phyloP scores from a whole-genome alignment of 2,797 vertebrate species.

The Anomalospiza imberbis region DNA sequence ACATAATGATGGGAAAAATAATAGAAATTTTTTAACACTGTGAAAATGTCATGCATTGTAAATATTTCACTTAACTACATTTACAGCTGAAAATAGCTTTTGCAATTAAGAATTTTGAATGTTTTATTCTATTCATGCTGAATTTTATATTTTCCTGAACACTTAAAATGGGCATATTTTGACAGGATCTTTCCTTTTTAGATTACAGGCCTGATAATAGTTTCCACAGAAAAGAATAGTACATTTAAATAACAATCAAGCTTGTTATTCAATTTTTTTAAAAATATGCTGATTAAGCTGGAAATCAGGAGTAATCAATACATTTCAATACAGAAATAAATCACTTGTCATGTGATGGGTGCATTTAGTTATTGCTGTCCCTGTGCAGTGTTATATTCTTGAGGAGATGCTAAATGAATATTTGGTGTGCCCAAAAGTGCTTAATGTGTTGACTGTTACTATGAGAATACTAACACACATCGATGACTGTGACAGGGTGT shows the following conservation, averaged over 20 bases:
- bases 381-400: neutral
- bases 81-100: neutral
- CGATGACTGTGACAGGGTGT: neutral
- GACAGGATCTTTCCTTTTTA: neutral
- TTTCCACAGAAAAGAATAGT: neutral
- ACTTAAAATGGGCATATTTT: neutral
- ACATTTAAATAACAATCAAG: neutral
- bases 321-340: neutral
- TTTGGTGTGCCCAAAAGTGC: neutral
- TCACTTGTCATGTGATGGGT: neutral
- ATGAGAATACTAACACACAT: neutral
- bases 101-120: neutral
- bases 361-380: neutral
- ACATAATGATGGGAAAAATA: neutral
- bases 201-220: neutral
- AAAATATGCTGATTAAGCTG: neutral
- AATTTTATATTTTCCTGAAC: neutral
- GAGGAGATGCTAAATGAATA: neutral
- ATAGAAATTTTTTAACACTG: neutral
- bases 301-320: neutral
- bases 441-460: neutral
- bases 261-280: neutral
- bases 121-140: neutral
- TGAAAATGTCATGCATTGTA: neutral
- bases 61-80: neutral